These are phyloP conservation scores for Macrosiphum euphorbiae DNA, from an alignment of 2,888 invertebrate genomes.

Conservation along the genomic window DNA sequence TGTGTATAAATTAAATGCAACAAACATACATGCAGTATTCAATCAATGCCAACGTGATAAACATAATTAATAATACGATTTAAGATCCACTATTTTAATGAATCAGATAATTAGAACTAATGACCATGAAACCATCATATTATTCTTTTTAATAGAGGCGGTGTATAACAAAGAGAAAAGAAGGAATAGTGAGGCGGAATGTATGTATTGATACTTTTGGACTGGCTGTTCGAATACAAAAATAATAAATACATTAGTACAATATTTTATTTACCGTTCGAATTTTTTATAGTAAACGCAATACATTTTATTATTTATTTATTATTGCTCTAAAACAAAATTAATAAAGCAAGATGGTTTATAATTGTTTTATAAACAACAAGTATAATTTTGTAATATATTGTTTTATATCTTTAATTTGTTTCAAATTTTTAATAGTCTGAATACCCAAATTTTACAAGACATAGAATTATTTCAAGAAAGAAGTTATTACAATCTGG, in stretches of 20 bases:
- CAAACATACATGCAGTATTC: constrained; percentile 22
- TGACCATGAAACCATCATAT: constrained; percentile 54
- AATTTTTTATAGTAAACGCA: neutral
- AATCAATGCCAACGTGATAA: constrained; percentile 62
- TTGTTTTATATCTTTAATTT: neutral
- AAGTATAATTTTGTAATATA: neutral
- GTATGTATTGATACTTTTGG: constrained; percentile 32
- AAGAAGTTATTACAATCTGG: neutral
- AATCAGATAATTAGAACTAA: constrained; percentile 64
- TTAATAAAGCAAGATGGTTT: neutral
- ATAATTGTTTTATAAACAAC: neutral
- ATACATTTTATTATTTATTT: neutral
- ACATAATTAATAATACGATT: constrained; percentile 61
- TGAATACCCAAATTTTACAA: neutral
- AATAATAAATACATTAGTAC: constrained; percentile 16
- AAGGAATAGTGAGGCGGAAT: constrained; percentile 23
- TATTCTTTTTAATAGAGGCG: constrained; percentile 59
- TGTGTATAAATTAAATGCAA: neutral
- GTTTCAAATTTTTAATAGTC: neutral
- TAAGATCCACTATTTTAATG: constrained; percentile 59
- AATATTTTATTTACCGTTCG: constrained; percentile 5
- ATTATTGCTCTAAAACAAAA: neutral
- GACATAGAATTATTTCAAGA: neutral
- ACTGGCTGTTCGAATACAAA: neutral
- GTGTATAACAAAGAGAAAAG: constrained; percentile 48